Base-by-base conservation (phyloP, 2,888 invertebrate genomes). In the Graphium colonna region DNA sequence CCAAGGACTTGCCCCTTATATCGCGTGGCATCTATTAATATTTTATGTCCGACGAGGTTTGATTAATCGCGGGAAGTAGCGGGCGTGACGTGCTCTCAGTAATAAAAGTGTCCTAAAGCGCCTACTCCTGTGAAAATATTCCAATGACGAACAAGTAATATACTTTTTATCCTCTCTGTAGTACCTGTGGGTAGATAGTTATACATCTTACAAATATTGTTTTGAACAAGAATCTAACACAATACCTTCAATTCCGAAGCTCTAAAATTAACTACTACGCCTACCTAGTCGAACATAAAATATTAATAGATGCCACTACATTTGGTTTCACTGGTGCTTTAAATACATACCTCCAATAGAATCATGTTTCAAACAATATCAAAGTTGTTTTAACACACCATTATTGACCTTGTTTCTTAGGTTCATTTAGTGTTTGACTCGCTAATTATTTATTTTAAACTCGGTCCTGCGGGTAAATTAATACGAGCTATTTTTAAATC, bases 401-500 rank as follows among this genome's bases (percentile, higher is more conserved):
- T 39, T 47, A 15, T 1, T 13, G 42, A 43, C 47, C 52, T 47
- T 47, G 38, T n/a, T 1, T 26, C 36, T 12, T 16, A 36, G 45
- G 15, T 10, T 43, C 12, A 18, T 9, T 36, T 42, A n/a, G n/a
- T n/a, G n/a, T n/a, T n/a, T n/a, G n/a, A 53, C 48, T 53, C 12
- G 21, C 33, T 54, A 54, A 54, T 54, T 54, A 45, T 54, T 50
- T 45, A 50, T 54, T 50, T 50, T 33, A 50, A 54, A 50, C 48
- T 7, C 43, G 18, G 49, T 49, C 49, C 18, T 31, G 44, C n/a
- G 18, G 45, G 45, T 41, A 55, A 45, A 55, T 46, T 40, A 40
- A 46, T 50, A 46, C 26, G 47, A 8, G 41, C 49, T 52, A 50
- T 52, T 52, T 41, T 31, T 49, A 40, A 17, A 46, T 8, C 36